These are phyloP conservation scores for Catharus fuscescens DNA, from an alignment of 2,113 vertebrate species.

Conservation along the genomic window DNA sequence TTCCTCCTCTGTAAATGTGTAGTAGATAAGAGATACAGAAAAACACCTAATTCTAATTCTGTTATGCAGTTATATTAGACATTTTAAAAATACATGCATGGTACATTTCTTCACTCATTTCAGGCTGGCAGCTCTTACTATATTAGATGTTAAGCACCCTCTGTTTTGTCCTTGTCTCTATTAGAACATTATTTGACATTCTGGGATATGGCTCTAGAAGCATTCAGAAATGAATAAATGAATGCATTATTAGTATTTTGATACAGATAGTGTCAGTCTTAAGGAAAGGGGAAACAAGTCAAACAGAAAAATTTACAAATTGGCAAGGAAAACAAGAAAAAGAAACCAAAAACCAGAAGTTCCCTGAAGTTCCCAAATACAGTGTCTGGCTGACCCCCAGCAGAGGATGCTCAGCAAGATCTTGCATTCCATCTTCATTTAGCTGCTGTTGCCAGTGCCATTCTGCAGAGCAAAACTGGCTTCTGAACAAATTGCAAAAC, in stretches of 20 bases:
- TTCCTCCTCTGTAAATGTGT: background rate
- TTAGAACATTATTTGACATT: constrained; percentile 65
- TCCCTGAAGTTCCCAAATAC: background rate
- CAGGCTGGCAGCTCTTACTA: constrained; percentile 48
- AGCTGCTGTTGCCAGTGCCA: background rate
- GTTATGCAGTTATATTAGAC: background rate
- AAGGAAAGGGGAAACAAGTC: constrained; percentile 34
- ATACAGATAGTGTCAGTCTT: constrained; percentile 26
- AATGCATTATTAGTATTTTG: constrained; percentile 61
- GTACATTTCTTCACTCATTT: constrained; percentile 36
- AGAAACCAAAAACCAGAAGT: background rate
- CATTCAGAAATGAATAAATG: constrained; percentile 60
- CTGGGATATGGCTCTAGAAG: constrained; percentile 60
- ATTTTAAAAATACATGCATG: background rate
- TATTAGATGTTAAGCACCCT: constrained; percentile 63
- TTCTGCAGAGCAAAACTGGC: background rate
- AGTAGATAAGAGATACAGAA: background rate
- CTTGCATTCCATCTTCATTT: background rate
- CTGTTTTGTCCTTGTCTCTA: constrained; percentile 46
- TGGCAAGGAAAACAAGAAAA: background rate
- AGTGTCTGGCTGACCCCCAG: background rate
- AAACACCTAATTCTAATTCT: background rate
- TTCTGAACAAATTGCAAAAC: background rate
- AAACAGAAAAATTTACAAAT: constrained; percentile 33
- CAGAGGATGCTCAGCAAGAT: background rate